A percentile compares a stretch with the other conserved stretches of the same genome.
Conservation (phyloP, 1,140 invertebrate genomes). For the Charaxes varanes region DNA sequence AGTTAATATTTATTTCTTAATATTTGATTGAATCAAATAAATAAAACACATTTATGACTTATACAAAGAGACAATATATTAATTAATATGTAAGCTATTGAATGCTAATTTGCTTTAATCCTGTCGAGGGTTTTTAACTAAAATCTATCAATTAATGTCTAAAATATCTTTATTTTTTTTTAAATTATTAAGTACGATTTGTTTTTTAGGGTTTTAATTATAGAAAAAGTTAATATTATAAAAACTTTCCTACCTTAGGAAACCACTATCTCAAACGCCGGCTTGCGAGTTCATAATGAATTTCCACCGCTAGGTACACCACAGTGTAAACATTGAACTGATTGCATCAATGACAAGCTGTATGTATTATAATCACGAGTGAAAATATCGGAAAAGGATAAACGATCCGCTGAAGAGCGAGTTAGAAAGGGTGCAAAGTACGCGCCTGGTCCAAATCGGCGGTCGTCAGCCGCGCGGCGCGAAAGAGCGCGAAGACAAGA, state of each 20-base stretch:
- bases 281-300: conserved; percentile 16
- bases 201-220: neutral
- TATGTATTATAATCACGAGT: conserved; percentile 24
- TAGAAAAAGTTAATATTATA: neutral
- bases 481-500: conserved; percentile 48
- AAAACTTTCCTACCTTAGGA: conserved; percentile 12
- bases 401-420: conserved; percentile 16
- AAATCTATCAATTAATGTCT: too few species aligned
- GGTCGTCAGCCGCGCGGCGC: conserved; percentile 39
- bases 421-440: conserved; percentile 34
- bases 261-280: conserved; percentile 17
- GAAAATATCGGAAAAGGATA: conserved; percentile 30
- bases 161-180: too few species aligned
- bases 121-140: too few species aligned
- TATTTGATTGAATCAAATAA: too few species aligned
- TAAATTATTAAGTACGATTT: too few species aligned
- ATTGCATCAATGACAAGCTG: conserved; percentile 53
- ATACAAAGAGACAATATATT: too few species aligned
- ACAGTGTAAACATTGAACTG: conserved; percentile 60
- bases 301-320: conserved; percentile 24
- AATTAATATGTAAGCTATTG: too few species aligned
- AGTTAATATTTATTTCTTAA: too few species aligned
- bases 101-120: too few species aligned
- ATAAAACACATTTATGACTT: too few species aligned
- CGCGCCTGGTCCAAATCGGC: conserved; percentile 54